These are phyloP conservation scores for Oxyura jamaicensis DNA, from an alignment of 2,113 vertebrate genomes.

Conservation along the genomic window DNA sequence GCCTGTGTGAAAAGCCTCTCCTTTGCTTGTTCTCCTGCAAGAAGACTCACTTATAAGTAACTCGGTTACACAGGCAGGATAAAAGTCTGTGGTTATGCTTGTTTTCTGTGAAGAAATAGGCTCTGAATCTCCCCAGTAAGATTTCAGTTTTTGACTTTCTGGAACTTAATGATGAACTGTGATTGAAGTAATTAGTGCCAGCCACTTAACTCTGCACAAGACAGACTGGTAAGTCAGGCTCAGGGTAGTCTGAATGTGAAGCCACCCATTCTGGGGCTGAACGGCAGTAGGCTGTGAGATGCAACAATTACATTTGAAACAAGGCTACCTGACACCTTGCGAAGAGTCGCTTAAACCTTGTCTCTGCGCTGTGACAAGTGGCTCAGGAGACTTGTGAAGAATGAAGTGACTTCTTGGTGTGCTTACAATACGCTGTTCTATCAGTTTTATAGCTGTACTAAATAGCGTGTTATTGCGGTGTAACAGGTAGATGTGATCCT, in stretches of 20 bases:
- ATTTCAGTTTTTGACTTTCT: neutral
- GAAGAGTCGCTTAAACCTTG: neutral
- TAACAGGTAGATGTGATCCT: neutral
- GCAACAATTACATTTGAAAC: neutral
- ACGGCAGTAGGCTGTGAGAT: neutral
- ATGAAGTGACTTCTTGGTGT: neutral
- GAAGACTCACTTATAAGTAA: neutral
- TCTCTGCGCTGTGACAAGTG: rapidly evolving
- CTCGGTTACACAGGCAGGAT: neutral
- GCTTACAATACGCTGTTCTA: neutral
- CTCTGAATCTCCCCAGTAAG: neutral
- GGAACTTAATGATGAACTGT: neutral
- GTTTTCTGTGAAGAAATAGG: neutral
- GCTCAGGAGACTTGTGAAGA: neutral
- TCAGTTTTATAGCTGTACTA: neutral
- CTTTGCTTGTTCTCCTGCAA: neutral
- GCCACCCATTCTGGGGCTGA: neutral
- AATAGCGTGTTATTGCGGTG: neutral
- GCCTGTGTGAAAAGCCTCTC: neutral
- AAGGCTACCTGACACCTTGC: neutral
- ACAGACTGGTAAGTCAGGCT: neutral
- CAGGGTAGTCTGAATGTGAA: neutral
- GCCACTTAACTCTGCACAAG: neutral
- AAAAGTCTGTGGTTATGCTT: neutral
- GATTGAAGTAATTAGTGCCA: neutral